Evolutionary conservation across 1,140 invertebrate genomes (phyloP), one percentile per base, ranked within the genome.

Genomic region (Potamilus streckersoni): DNA sequence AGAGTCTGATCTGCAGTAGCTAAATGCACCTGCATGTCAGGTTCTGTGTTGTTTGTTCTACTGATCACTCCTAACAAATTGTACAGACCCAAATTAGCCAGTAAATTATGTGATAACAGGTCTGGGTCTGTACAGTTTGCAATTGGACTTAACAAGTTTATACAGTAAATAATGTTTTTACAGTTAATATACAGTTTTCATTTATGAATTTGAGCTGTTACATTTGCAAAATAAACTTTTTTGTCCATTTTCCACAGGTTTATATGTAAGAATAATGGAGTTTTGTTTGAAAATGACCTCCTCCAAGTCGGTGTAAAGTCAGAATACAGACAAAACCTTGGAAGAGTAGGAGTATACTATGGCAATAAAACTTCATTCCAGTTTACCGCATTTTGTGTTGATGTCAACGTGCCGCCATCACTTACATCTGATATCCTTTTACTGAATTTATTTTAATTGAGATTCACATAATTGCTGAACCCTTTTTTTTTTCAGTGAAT

Each of bases 281-380:
- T 99, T 49, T 92, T 99, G 16, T 99, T 97, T 91, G 98, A 99
- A 91, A 99, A 98, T 91, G 97, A 99, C 86, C 91, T 99, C 65
- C 94, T 99, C 73, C 98, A 99, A 92, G 98, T 99, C 84, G 98
- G 98, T 71, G 96, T 99, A 0, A 99, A 99, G 90, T 96, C 96
- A 81, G 98, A 99, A 90, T 91, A 87, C 72, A 92, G 96, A 85
- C 95, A 97, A 89, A 99, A 99, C 92, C 92, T 99, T 79, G 98
- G 97, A 13, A 93, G 98, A 78, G 92, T 99, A 80, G 96, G 95
- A 38, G 91, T 99, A 31, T 99, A 98, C 89, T 99, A 99, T 91
- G 98, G 98, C 71, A 99, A 99, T 89, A 99, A 99, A 92, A 98
- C 97, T 58, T 94, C 95, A 83, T 93, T 94, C 86, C 92, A 93